phyloP scores from a whole-genome alignment of 2,113 vertebrate species.

The Elephantulus edwardii region DNA sequence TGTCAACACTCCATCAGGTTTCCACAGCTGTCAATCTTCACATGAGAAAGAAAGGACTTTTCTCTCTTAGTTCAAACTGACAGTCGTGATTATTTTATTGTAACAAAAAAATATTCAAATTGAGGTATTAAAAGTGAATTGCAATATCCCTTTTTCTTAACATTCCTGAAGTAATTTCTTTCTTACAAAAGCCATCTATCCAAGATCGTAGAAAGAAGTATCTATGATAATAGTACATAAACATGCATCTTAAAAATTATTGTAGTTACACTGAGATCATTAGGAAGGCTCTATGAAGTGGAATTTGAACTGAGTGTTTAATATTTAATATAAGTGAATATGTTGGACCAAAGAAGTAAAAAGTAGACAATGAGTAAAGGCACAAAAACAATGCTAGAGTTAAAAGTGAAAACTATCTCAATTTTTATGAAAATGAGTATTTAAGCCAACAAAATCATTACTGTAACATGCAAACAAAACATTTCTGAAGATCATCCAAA shows the following conservation, averaged over 20 bases:
- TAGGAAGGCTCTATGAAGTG: too few relatives aligned
- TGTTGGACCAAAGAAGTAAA: neutral
- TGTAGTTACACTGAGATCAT: too few relatives aligned
- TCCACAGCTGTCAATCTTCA: too few relatives aligned
- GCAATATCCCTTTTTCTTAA: neutral
- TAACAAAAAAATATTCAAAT: accelerated
- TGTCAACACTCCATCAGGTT: too few relatives aligned
- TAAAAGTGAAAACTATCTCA: accelerated
- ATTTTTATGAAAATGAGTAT: neutral
- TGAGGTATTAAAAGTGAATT: neutral
- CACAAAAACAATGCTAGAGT: neutral
- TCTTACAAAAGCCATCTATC: accelerated
- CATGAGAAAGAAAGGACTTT: neutral
- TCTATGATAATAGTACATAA: too few relatives aligned
- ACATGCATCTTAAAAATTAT: too few relatives aligned
- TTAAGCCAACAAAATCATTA: too few relatives aligned
- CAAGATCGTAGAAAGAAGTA: too few relatives aligned
- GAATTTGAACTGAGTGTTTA: too few relatives aligned
- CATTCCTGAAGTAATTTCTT: too few relatives aligned
- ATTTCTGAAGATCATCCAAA: too few relatives aligned
- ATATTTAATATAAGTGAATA: accelerated
- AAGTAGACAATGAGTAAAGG: neutral
- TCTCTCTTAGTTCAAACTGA: neutral
- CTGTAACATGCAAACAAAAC: too few relatives aligned
- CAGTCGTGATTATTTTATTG: neutral